Evolutionary conservation across 2,797 vertebrate species (phyloP).

Genomic region (Neoniphon sammara): DNA sequence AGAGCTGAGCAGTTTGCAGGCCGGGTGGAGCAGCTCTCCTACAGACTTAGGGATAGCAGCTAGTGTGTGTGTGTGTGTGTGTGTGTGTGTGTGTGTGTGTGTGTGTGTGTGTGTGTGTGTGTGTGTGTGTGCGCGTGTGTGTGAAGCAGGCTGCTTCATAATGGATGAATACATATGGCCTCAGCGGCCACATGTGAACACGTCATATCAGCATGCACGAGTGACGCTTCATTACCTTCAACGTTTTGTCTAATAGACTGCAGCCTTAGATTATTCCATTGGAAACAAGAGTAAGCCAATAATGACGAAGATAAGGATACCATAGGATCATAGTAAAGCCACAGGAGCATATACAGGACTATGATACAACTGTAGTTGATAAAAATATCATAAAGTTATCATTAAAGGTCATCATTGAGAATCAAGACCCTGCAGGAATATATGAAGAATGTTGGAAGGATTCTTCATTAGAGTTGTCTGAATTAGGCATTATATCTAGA

Average conservation of each 20-base stretch:
- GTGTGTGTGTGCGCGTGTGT: neutral
- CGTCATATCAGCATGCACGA: conserved; percentile 55
- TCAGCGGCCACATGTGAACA: conserved; percentile 38
- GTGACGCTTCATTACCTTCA: conserved; percentile 35
- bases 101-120: no score
- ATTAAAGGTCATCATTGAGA: neutral
- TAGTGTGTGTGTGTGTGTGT: neutral
- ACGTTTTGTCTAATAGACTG: conserved; percentile 18
- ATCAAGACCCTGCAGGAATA: no score
- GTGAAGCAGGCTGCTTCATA: conserved; percentile 68
- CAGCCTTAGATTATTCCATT: neutral
- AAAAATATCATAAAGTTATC: neutral
- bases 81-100: no score
- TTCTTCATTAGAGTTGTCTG: neutral
- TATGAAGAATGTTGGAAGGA: no score
- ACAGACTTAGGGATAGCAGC: conserved; percentile 40
- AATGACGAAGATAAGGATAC: neutral
- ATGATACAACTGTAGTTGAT: no score
- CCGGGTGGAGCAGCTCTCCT: no score
- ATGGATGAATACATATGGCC: conserved; percentile 58
- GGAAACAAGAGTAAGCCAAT: conserved; percentile 9
- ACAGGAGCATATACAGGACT: neutral
- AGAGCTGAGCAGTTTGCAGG: conserved; percentile 48
- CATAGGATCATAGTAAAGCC: neutral
- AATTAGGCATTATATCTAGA: neutral